These are phyloP conservation scores for Bos taurus DNA, from an alignment of 2,113 vertebrate species.

Conservation along the genomic window DNA sequence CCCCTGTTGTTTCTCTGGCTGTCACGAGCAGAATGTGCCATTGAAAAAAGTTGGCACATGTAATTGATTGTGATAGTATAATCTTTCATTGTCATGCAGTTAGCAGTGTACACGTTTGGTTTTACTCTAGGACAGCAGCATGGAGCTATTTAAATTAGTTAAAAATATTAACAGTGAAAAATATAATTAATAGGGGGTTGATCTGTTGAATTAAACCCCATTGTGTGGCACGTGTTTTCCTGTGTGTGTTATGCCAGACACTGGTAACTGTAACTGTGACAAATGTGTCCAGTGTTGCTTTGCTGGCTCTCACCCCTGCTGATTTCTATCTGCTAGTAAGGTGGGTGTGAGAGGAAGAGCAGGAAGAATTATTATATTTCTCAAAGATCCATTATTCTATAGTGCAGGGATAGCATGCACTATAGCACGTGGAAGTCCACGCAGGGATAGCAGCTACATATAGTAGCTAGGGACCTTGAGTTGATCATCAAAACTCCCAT, in stretches of 20 bases:
- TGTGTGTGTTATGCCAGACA: constrained; percentile 26
- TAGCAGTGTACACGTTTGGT: background rate
- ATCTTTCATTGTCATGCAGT: constrained; percentile 18
- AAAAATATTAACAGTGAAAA: constrained; percentile 30
- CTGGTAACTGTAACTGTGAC: background rate
- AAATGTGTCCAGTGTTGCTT: constrained; percentile 51
- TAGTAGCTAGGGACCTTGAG: constrained; percentile 73
- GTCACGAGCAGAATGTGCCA: background rate
- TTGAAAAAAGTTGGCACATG: background rate
- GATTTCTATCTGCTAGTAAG: constrained; percentile 67
- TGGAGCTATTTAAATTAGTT: constrained; percentile 32
- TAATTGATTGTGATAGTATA: background rate
- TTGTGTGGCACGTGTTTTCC: constrained; percentile 47
- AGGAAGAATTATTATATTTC: constrained; percentile 58
- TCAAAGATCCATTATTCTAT: constrained; percentile 71
- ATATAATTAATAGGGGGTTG: constrained; percentile 42
- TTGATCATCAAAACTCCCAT: constrained; percentile 76
- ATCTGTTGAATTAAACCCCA: constrained; percentile 66
- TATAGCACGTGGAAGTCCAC: constrained; percentile 47
- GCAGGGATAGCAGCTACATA: constrained; percentile 62
- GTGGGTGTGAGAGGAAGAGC: constrained; percentile 52
- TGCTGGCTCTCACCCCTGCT: constrained; percentile 70
- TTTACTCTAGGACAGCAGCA: constrained; percentile 28
- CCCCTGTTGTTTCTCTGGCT: background rate
- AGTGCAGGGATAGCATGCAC: background rate